Conservation (phyloP, 2,113 vertebrate species). For the Jacana jacana region DNA sequence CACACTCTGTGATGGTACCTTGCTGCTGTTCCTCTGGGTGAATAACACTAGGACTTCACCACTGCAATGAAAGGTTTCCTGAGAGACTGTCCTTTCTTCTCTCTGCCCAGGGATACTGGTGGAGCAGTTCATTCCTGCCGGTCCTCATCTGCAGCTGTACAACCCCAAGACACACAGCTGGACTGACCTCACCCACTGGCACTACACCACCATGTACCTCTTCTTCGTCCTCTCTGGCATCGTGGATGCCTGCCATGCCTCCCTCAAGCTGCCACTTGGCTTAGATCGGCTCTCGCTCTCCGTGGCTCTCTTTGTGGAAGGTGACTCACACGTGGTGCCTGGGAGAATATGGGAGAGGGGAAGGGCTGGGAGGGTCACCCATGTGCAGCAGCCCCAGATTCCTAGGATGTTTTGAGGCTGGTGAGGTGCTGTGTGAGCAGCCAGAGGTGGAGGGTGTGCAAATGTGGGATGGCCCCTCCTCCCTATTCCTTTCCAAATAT, state of each 20-base stretch:
- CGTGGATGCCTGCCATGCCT: slow-evolving; percentile 57
- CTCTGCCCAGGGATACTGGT: slow-evolving; percentile 84
- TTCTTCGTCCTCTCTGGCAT: slow-evolving; percentile 88
- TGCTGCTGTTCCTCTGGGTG: rapidly evolving
- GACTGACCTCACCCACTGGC: slow-evolving; percentile 90
- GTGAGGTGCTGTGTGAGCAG: too few relatives aligned
- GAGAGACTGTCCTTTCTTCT: neutral
- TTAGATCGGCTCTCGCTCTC: slow-evolving; percentile 80
- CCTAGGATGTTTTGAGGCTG: too few relatives aligned
- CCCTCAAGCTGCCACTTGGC: slow-evolving; percentile 71
- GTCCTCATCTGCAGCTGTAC: slow-evolving; percentile 85
- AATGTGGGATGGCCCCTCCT: rapidly evolving
- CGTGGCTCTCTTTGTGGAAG: slow-evolving; percentile 66
- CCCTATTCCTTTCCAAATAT: neutral
- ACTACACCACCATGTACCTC: slow-evolving; percentile 92
- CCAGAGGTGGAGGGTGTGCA: neutral
- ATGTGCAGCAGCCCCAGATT: neutral
- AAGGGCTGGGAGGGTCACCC: neutral
- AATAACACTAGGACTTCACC: rapidly evolving
- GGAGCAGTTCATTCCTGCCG: slow-evolving; percentile 88
- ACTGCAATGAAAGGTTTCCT: neutral
- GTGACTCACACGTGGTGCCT: neutral
- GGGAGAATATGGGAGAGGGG: neutral
- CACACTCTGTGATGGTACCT: rapidly evolving
- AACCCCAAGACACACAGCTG: slow-evolving; percentile 59